Evolutionary conservation across 2,888 invertebrate species (phyloP).

Genomic region (Ectemnius continuus): DNA sequence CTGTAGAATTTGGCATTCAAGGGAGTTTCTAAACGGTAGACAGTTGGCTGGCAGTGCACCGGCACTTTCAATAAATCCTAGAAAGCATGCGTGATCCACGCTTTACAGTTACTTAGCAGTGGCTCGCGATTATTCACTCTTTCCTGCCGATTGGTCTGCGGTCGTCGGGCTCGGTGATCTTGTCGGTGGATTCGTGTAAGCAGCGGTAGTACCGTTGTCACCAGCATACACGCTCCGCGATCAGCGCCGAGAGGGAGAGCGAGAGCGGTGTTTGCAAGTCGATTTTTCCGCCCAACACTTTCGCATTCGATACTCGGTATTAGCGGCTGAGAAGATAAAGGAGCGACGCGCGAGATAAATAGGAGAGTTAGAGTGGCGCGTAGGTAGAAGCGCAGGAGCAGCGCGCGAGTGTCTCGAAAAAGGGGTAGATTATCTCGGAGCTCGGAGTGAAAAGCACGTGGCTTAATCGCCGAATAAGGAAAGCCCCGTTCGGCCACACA

Average conservation of each 20-base stretch:
- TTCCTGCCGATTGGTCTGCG: no score
- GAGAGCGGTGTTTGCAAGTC: neutral
- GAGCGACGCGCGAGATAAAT: constrained; percentile 14
- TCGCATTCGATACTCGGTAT: neutral
- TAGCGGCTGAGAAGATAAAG: constrained; percentile 11
- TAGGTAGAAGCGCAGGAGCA: constrained; percentile 12
- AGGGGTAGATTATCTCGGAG: constrained; percentile 40
- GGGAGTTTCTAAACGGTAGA: no score
- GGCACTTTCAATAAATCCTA: no score
- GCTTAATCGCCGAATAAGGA: constrained; percentile 45
- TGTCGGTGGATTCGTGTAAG: no score
- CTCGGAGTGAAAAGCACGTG: constrained; percentile 50
- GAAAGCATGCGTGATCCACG: no score
- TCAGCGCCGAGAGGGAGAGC: neutral
- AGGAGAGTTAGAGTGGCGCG: constrained; percentile 15
- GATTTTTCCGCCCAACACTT: no score
- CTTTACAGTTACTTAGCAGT: no score
- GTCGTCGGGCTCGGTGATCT: no score
- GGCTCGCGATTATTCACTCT: no score
- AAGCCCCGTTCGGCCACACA: constrained; percentile 18
- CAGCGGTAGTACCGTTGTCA: no score
- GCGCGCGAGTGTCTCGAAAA: constrained; percentile 12
- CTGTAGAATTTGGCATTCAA: no score
- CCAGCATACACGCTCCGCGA: neutral
- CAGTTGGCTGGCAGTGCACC: no score